Percentiles rank a stretch among this genome's conserved stretches.
phyloP scores from a whole-genome alignment of 2,888 invertebrate species.

The Conistra vaccinii region DNA sequence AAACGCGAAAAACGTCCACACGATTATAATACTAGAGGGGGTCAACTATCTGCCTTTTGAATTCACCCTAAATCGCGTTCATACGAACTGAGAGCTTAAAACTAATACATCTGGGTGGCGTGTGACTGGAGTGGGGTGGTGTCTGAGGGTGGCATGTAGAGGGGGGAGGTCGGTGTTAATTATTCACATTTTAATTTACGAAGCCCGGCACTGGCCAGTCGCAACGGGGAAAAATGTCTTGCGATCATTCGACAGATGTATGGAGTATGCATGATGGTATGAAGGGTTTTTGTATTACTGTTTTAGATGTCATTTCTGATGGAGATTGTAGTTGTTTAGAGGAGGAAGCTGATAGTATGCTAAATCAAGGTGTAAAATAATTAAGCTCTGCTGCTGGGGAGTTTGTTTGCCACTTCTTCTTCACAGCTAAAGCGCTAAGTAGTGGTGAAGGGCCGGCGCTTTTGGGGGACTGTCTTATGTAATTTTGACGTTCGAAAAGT shows the following conservation, averaged over 20 bases:
- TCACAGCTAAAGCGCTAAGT: too few relatives aligned
- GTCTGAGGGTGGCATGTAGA: constrained; percentile 66
- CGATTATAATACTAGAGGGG: constrained; percentile 79
- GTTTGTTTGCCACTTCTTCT: too few relatives aligned
- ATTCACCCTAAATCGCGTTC: constrained; percentile 84
- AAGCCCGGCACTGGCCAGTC: constrained; percentile 82
- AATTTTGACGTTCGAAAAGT: too few relatives aligned
- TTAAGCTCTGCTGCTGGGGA: too few relatives aligned
- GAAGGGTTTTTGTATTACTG: constrained; percentile 50
- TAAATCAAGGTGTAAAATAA: not conserved
- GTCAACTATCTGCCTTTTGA: constrained; percentile 82
- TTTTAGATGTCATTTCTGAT: not conserved
- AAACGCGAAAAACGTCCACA: constrained; percentile 74
- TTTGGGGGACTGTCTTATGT: too few relatives aligned
- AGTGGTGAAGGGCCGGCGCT: too few relatives aligned
- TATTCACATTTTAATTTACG: constrained; percentile 91
- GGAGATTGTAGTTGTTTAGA: not conserved
- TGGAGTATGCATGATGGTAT: constrained; percentile 63
- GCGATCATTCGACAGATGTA: constrained; percentile 85
- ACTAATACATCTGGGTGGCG: constrained; percentile 89
- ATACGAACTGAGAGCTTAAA: constrained; percentile 87
- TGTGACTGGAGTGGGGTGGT: constrained; percentile 71
- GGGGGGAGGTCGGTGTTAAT: constrained; percentile 84
- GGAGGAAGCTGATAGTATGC: not conserved
- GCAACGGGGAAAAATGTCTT: constrained; percentile 87